phyloP scores from a whole-genome alignment of 2,113 vertebrate genomes.

The Chrysemys picta region DNA sequence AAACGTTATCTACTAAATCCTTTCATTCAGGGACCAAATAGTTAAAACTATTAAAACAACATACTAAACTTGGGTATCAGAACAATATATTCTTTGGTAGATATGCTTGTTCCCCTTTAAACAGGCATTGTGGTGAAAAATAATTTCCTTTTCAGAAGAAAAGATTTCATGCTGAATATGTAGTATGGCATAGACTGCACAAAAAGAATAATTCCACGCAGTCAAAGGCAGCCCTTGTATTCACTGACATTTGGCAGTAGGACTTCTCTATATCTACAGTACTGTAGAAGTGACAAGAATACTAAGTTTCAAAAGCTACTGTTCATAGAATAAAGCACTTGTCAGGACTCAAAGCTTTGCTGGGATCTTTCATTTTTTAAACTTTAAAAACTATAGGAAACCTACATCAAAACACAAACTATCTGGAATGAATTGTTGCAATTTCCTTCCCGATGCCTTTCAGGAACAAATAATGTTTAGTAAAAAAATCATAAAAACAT shows the following conservation, averaged over 20 bases:
- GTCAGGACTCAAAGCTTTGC: background rate
- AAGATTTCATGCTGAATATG: background rate
- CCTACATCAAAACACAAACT: background rate
- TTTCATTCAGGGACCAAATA: background rate
- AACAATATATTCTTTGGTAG: background rate
- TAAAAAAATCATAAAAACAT: background rate
- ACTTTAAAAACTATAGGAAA: background rate
- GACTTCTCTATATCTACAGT: background rate
- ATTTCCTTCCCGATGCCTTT: background rate
- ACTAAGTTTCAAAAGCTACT: constrained; percentile 33
- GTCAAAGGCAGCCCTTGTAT: constrained; percentile 17
- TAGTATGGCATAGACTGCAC: background rate
- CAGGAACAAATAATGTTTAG: background rate
- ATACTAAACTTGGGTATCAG: background rate
- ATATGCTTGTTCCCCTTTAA: background rate
- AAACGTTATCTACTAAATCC: background rate
- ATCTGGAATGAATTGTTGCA: background rate
- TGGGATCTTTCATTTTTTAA: background rate
- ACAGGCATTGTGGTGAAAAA: background rate
- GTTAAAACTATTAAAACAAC: constrained; percentile 14
- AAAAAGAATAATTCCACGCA: background rate
- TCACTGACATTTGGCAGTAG: constrained; percentile 29
- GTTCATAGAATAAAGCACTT: background rate
- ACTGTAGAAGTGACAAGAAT: constrained; percentile 39
- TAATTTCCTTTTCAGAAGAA: background rate